phyloP scores from a whole-genome alignment of 2,113 vertebrate genomes.

The Ctenomys sociabilis region DNA sequence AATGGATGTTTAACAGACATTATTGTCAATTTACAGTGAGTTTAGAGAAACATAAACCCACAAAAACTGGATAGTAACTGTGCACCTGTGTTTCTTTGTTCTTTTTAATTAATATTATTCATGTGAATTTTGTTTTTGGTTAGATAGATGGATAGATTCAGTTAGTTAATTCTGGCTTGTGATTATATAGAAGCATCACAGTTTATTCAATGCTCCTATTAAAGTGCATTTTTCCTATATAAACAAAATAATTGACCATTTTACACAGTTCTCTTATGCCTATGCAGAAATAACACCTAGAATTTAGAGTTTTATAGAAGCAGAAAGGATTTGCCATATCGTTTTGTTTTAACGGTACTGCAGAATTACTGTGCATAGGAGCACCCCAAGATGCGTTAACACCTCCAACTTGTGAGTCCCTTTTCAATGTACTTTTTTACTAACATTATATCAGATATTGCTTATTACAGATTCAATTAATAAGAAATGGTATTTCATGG shows the following conservation, averaged over 20 bases:
- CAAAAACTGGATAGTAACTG: background rate
- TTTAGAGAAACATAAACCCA: background rate
- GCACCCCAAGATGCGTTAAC: background rate
- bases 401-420: background rate
- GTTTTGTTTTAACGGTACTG: background rate
- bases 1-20: background rate
- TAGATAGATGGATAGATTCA: background rate
- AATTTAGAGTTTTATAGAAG: background rate
- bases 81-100: background rate
- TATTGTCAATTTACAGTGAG: background rate
- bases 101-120: background rate
- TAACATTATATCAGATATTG: background rate
- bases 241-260: background rate
- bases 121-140: background rate
- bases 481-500: background rate
- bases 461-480: slow-evolving; percentile 42
- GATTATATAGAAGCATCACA: background rate
- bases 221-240: background rate
- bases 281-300: background rate
- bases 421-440: background rate
- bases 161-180: background rate
- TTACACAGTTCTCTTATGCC: background rate
- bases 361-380: no score
- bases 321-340: background rate
- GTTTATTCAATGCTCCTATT: background rate